Percentiles rank a stretch among this genome's conserved stretches.
phyloP scores from a whole-genome alignment of 2,888 invertebrate species.

The Sarcophaga subvicina region DNA sequence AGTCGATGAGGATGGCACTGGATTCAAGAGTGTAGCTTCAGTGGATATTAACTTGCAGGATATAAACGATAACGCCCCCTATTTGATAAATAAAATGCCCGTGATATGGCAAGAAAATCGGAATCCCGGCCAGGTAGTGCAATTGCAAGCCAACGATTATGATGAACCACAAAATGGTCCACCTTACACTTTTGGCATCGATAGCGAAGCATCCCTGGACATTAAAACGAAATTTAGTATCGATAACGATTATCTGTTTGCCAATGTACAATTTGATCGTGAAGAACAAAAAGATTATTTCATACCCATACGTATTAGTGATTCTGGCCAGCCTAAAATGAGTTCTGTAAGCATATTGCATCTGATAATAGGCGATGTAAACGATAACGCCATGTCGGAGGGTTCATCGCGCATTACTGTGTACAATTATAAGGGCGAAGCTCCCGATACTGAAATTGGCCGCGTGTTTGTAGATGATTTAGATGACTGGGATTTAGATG shows the following conservation, averaged over 20 bases:
- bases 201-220: constrained; percentile 85
- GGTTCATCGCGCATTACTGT: constrained; percentile 96
- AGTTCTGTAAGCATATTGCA: constrained; percentile 92
- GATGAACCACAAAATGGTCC: constrained; percentile 93
- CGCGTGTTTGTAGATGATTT: constrained; percentile 93
- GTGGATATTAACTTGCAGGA: constrained; percentile 89
- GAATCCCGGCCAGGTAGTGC: constrained; percentile 86
- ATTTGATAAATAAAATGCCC: constrained; percentile 89
- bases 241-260: constrained; percentile 86
- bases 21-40: constrained; percentile 85
- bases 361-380: constrained; percentile 96
- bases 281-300: constrained; percentile 93
- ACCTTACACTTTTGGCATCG: constrained; percentile 88
- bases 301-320: constrained; percentile 94
- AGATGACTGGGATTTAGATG: constrained; percentile 98
- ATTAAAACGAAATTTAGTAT: constrained; percentile 89
- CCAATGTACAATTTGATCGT: constrained; percentile 91
- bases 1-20: constrained; percentile 88
- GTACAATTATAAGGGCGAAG: constrained; percentile 95
- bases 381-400: constrained; percentile 94
- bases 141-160: constrained; percentile 89
- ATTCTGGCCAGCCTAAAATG: constrained; percentile 88
- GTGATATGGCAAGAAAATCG: constrained; percentile 93
- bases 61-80: constrained; percentile 97
- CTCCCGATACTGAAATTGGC: constrained; percentile 92